These are phyloP conservation scores for Stegastes partitus DNA, from an alignment of 2,113 vertebrate species.

Conservation along the genomic window DNA sequence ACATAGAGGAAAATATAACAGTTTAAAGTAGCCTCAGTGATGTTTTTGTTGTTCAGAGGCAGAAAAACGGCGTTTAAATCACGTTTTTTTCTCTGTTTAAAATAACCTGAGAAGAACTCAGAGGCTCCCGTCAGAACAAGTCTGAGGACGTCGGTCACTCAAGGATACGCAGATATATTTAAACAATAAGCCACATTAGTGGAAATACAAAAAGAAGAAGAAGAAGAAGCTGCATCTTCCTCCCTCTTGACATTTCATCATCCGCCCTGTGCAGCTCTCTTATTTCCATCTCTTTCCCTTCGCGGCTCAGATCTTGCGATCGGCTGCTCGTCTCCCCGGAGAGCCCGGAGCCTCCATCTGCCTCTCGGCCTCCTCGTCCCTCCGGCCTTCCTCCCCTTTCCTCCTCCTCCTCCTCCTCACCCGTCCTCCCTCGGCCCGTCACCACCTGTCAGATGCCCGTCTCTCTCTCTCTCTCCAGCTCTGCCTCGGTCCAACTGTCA, in stretches of 20 bases:
- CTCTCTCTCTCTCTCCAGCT: conserved; percentile 43
- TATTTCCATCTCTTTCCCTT: conserved; percentile 52
- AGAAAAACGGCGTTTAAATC: no score
- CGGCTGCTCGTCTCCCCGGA: conserved; percentile 64
- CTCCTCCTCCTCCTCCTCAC: conserved; percentile 18
- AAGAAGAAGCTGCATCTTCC: not conserved
- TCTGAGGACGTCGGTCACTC: no score
- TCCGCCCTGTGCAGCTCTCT: conserved; percentile 9
- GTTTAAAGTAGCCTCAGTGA: no score
- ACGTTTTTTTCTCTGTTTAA: no score
- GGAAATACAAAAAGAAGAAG: no score
- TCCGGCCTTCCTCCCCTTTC: conserved; percentile 31
- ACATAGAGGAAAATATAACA: no score
- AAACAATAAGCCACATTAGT: no score
- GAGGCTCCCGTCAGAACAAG: no score
- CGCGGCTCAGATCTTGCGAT: conserved; percentile 70
- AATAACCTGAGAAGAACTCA: no score
- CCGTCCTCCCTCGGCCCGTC: conserved; percentile 59
- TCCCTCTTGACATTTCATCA: conserved; percentile 4
- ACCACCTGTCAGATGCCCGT: conserved; percentile 78
- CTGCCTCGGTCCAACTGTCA: conserved; percentile 62
- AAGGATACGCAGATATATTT: no score
- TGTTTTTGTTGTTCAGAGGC: no score
- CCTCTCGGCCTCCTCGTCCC: conserved; percentile 59
- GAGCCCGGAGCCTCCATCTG: conserved; percentile 76